Evolutionary conservation across 2,113 vertebrate genomes (phyloP).

Genomic region (Cebus imitator): DNA sequence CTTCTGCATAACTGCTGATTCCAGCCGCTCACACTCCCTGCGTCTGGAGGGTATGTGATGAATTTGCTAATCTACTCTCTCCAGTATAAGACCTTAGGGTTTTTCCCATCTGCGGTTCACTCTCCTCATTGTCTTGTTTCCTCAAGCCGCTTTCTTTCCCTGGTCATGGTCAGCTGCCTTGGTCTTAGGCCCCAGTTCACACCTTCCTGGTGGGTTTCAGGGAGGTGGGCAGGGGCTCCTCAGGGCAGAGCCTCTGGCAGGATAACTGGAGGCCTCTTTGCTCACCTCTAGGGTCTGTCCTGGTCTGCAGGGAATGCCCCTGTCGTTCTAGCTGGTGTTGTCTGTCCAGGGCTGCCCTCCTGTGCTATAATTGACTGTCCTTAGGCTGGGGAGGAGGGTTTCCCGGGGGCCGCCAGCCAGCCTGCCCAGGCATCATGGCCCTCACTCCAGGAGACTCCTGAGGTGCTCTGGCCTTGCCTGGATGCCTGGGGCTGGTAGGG

Average conservation of each 20-base stretch:
- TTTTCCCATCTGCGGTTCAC: background rate
- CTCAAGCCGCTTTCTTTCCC: background rate
- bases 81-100: background rate
- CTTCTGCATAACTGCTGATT: background rate
- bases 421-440: no score
- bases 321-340: background rate
- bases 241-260: background rate
- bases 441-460: background rate
- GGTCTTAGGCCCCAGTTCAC: background rate
- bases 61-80: background rate
- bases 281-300: background rate
- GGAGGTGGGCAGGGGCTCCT: background rate
- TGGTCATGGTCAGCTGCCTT: background rate
- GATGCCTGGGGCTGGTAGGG: background rate
- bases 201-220: background rate
- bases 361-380: background rate
- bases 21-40: background rate
- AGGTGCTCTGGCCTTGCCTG: background rate
- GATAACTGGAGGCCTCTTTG: background rate
- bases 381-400: background rate
- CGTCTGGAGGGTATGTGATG: background rate
- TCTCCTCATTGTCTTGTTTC: background rate
- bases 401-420: background rate
- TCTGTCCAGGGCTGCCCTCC: background rate
- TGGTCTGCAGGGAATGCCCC: background rate